Base-by-base conservation (phyloP, 1,140 invertebrate genomes). In the Samia ricini region DNA sequence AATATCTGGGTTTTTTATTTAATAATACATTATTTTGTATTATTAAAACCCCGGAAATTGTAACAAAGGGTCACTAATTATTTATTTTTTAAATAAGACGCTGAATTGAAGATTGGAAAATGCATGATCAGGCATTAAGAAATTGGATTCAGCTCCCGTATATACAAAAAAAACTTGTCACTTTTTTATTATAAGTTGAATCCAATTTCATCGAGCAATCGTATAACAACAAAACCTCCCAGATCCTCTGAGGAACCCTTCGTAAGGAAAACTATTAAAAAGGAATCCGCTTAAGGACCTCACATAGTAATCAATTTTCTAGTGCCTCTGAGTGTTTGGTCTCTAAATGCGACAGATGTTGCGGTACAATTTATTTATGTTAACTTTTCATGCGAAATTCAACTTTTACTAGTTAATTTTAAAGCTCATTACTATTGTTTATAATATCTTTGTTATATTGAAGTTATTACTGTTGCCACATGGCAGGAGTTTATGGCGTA, bases 271-370 rank as follows among this genome's bases (percentile, higher is more conserved):
- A 76, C 77, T 80, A 86, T 84, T 83, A 84, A 83, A 85, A 80
- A 81, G 81, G 81, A 86, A 88, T 88, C 85, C 79, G 79, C 83
- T 88, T 86, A 83, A 60, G 66, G 69, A 61, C 69, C 64, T 58
- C 36, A 68, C 58, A 63, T 77, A 79, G 81, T 79, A 88, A 88
- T 86, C 82, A 85, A 81, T 84, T 84, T 63, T 80, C 71, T 66
- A 85, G 83, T 81, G 75, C 83, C 81, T 82, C 72, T 66, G 56
- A 60, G 59, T 60, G 59, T 72, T 69, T 68, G 66, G 70, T 19
- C 64, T 66, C 66, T 65, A 64, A 71, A 66, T 68, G 54, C 63
- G 58, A 76, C 76, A 79, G 76, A 72, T 79, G 74, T 73, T 68
- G 58, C 19, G 19, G 20, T 52, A 18, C 15, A 20, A 51, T 19